Percentiles rank a stretch among this genome's conserved stretches.
These are phyloP conservation scores for Piezodorus guildinii DNA, from an alignment of 1,140 invertebrate species.

Conservation along the genomic window DNA sequence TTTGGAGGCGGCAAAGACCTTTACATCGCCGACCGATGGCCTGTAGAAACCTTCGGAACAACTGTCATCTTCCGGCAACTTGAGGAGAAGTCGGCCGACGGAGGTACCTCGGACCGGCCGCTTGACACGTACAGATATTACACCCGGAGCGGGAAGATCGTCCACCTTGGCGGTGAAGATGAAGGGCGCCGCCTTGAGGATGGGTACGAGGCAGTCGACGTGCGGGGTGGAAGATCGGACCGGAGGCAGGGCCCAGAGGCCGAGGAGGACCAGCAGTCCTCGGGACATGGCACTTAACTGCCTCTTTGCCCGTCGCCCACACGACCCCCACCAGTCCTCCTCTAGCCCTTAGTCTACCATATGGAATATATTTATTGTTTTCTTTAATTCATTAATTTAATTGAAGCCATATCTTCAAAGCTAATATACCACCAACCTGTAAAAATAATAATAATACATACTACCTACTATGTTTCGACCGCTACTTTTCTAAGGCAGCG, in stretches of 20 bases:
- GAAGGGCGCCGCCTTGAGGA: neutral
- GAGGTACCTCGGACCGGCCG: neutral
- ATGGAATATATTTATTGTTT: too few species aligned
- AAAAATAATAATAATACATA: too few species aligned
- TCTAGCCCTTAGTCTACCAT: too few species aligned
- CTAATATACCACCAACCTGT: too few species aligned
- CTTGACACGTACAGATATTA: neutral
- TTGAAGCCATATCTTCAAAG: too few species aligned
- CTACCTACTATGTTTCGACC: too few species aligned
- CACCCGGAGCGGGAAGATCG: neutral
- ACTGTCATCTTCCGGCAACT: neutral
- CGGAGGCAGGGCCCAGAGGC: neutral
- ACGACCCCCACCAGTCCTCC: too few species aligned
- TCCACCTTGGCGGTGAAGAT: neutral
- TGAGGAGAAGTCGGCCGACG: neutral
- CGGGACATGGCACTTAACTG: too few species aligned
- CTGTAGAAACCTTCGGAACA: neutral
- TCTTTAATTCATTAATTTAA: too few species aligned
- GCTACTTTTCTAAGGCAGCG: too few species aligned
- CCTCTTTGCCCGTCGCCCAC: too few species aligned
- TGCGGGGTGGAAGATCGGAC: neutral
- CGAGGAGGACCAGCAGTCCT: neutral
- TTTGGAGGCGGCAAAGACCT: conserved; percentile 7
- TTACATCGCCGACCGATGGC: conserved; percentile 2
- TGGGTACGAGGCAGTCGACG: neutral